These are phyloP conservation scores for Artemia sinica DNA, from an alignment of 2,888 invertebrate genomes.

Conservation along the genomic window DNA sequence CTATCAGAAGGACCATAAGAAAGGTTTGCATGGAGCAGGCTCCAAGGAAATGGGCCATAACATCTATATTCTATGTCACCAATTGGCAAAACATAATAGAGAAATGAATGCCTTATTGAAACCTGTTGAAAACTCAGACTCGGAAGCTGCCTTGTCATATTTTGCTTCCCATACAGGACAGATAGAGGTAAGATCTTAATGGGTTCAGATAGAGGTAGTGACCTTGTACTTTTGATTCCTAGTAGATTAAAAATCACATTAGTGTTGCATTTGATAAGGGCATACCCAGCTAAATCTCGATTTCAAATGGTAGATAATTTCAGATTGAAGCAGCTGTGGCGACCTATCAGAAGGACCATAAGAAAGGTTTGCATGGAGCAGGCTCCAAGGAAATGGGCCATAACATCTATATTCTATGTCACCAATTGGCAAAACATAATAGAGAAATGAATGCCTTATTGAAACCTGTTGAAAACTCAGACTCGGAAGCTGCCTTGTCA, in stretches of 20 bases:
- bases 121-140: conserved; percentile 46
- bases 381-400: conserved; percentile 54
- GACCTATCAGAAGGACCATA: conserved; percentile 64
- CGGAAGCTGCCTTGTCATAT: conserved; percentile 75
- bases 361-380: conserved; percentile 43
- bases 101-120: conserved; percentile 72
- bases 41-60: conserved; percentile 68
- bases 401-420: conserved; percentile 96
- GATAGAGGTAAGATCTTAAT: conserved; percentile 55
- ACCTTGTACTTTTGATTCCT: conserved; percentile 10
- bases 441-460: conserved; percentile 73
- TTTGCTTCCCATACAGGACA: conserved; percentile 95
- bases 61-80: conserved; percentile 96
- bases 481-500: conserved; percentile 66
- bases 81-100: conserved; percentile 88
- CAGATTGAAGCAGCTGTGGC: conserved; percentile 81
- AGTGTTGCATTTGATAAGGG: background rate
- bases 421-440: conserved; percentile 92
- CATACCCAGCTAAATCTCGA: too few species aligned
- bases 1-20: conserved; percentile 57
- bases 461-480: conserved; percentile 49
- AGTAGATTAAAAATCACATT: too few species aligned
- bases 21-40: conserved; percentile 40
- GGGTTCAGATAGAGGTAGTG: background rate
- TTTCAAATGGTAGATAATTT: conserved; percentile 18